Evolutionary conservation across 1,140 invertebrate genomes (phyloP), one percentile per base, ranked within the genome.

Genomic region (Drosophila pruinosa): DNA sequence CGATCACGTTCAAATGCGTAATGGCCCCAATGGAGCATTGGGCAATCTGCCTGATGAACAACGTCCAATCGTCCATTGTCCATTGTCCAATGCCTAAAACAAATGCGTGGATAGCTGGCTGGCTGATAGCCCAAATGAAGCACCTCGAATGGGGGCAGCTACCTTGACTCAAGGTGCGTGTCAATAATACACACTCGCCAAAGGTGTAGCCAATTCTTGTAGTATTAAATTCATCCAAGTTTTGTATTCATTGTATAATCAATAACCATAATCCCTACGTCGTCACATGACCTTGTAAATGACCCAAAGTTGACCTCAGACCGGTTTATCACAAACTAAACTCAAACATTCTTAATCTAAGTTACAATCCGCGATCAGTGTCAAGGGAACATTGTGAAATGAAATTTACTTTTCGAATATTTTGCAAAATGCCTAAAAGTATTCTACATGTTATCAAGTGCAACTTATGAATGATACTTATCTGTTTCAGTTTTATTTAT

Each of bases 361-460:
- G n/a, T n/a, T n/a, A n/a, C n/a, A n/a, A n/a, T n/a, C n/a, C n/a
- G n/a, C n/a, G n/a, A n/a, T n/a, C n/a, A n/a, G n/a, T n/a, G n/a
- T n/a, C n/a, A n/a, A n/a, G n/a, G n/a, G n/a, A n/a, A n/a, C n/a
- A 31, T 31, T 31, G 7, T 31, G 6, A 31, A 31, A 10, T n/a
- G 28, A 2, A 53, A 57, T 34, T 53, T 4, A 22, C 45, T 48
- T 31, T 48, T 53, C 31, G 71, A 17, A 10, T 24, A 34, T 12
- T n/a, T n/a, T 3, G 31, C 31, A n/a, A 3, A 34, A 2, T 34
- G 72, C 72, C 63, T 43, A 63, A 70, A 70, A 76, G 72, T 75
- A 75, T 70, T 34, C 72, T 15, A 43, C 22, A 7, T 4, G 3
- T 21, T 7, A 14, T 8, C 7, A 5, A 41, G 14, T 10, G 8